Percentiles rank a stretch among this genome's conserved stretches.
These are phyloP conservation scores for Desoria tigrina DNA, from an alignment of 2,888 invertebrate species.

Conservation along the genomic window DNA sequence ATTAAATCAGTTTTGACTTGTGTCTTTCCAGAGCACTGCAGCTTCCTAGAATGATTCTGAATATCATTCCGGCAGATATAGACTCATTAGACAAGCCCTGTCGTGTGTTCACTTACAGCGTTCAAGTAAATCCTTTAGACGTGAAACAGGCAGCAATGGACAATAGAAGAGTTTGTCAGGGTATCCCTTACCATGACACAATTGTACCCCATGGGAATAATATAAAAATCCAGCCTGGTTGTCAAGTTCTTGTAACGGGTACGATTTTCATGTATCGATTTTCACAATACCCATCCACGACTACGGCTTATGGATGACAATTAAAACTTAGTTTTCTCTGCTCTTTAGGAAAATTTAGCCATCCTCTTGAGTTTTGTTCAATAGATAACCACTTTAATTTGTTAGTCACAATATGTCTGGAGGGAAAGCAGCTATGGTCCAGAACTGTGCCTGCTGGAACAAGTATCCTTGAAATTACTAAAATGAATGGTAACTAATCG, in stretches of 20 bases:
- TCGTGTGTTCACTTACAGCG: conserved; percentile 16
- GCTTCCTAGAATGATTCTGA: conserved; percentile 15
- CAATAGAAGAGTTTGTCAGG: neutral
- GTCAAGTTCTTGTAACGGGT: conserved; percentile 32
- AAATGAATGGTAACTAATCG: neutral
- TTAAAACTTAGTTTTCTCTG: no score
- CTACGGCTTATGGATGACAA: no score
- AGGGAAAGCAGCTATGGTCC: conserved; percentile 23
- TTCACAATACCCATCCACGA: no score
- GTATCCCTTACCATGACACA: conserved; percentile 15
- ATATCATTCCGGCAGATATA: conserved; percentile 1
- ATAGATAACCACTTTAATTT: conserved; percentile 6
- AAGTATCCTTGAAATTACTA: neutral
- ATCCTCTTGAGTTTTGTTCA: neutral
- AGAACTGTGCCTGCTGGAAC: conserved; percentile 8
- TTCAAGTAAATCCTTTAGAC: conserved; percentile 8
- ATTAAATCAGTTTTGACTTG: no score
- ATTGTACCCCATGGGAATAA: neutral
- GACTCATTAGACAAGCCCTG: neutral
- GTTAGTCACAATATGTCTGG: conserved; percentile 14
- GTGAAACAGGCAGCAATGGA: conserved; percentile 1
- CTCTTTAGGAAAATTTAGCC: conserved; percentile 24
- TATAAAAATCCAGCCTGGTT: conserved; percentile 22
- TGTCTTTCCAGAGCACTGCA: conserved; percentile 19
- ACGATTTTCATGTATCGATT: no score